Evolutionary conservation across 1,140 invertebrate species (phyloP).

Genomic region (Micrasema longulum): DNA sequence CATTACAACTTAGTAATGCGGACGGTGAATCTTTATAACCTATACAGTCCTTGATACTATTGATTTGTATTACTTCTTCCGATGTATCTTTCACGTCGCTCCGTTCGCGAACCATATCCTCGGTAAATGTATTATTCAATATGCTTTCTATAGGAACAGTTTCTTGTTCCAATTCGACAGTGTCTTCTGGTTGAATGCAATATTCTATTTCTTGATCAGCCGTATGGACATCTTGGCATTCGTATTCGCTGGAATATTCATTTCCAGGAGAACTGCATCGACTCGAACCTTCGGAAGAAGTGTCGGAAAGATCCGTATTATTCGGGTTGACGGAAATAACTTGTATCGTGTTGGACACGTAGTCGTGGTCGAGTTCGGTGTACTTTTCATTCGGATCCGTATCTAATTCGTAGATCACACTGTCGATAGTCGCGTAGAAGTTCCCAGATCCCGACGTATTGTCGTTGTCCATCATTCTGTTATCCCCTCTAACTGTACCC

Average conservation of each 20-base stretch:
- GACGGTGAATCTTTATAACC: background rate
- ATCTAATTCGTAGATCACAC: slow-evolving; percentile 29
- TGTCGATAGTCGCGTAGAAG: slow-evolving; percentile 28
- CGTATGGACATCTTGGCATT: background rate
- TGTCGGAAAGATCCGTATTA: slow-evolving; percentile 4
- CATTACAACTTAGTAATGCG: background rate
- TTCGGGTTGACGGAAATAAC: slow-evolving; percentile 38
- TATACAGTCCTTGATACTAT: background rate
- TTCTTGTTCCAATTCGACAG: background rate
- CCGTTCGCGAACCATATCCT: background rate
- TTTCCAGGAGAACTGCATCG: slow-evolving; percentile 28
- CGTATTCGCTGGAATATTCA: slow-evolving; percentile 27
- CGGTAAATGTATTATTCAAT: too few relatives aligned
- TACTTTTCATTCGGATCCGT: slow-evolving; percentile 21
- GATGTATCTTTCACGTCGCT: background rate
- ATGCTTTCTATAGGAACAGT: too few relatives aligned
- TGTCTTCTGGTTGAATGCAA: background rate
- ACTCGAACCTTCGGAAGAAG: slow-evolving; percentile 11
- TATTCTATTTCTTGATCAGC: too few relatives aligned
- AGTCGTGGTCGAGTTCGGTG: slow-evolving; percentile 13
- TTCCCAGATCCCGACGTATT: slow-evolving; percentile 35
- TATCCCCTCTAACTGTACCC: slow-evolving; percentile 38
- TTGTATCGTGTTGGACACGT: slow-evolving; percentile 14
- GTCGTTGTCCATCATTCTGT: slow-evolving; percentile 51
- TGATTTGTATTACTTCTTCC: slow-evolving; percentile 2